A percentile compares a stretch with the other conserved stretches of the same genome.
Conservation (phyloP, 2,797 vertebrate species). For the Nannoperca obscura region DNA sequence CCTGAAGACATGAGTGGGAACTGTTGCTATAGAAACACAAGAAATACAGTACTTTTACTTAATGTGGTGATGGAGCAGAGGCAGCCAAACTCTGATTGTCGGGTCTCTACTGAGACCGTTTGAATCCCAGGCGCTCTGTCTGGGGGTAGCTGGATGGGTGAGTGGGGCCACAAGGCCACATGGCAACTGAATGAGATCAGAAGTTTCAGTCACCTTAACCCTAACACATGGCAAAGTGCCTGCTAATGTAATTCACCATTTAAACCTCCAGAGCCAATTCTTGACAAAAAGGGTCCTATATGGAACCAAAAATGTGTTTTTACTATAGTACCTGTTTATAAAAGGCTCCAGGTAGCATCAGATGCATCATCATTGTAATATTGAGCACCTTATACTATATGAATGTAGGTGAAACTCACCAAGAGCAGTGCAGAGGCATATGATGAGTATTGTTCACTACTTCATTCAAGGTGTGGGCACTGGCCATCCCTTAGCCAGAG, state of each 20-base stretch:
- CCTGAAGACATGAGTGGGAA: constrained; percentile 76
- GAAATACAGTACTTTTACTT: constrained; percentile 75
- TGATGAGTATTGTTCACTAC: constrained; percentile 33
- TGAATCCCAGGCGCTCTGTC: constrained; percentile 37
- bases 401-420: constrained; percentile 25
- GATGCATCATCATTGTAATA: not conserved
- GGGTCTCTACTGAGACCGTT: constrained; percentile 54
- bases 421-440: constrained; percentile 45
- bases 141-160: constrained; percentile 19
- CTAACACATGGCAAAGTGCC: not conserved
- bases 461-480: constrained; percentile 56
- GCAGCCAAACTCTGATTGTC: constrained; percentile 68
- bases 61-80: constrained; percentile 68
- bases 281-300: not conserved
- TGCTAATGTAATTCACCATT: constrained; percentile 15
- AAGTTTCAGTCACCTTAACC: constrained; percentile 29
- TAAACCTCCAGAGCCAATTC: not conserved
- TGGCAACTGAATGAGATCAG: constrained; percentile 41
- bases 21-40: constrained; percentile 87
- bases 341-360: not conserved
- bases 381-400: constrained; percentile 22
- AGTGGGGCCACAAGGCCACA: constrained; percentile 19
- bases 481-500: constrained; percentile 18
- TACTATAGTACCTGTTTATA: not conserved
- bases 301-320: not conserved